A percentile compares a stretch with the other conserved stretches of the same genome.
Conservation (phyloP, 2,113 vertebrate species). For the Leptodactylus fuscus region DNA sequence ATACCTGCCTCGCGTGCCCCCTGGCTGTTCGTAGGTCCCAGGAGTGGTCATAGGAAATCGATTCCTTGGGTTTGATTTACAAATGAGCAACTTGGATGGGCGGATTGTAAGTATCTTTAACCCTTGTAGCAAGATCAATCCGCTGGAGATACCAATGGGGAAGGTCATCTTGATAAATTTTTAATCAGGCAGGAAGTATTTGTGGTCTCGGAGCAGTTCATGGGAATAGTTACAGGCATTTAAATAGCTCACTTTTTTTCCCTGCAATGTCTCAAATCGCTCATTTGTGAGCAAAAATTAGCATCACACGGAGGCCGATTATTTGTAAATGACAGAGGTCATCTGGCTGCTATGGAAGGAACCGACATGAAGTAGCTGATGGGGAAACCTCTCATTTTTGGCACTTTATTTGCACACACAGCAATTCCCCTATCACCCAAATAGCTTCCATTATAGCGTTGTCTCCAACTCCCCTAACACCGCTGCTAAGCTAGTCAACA, state of each 20-base stretch:
- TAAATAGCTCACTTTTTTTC: background rate
- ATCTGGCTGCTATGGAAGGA: background rate
- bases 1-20: background rate
- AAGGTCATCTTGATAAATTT: slow-evolving; percentile 41
- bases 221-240: background rate
- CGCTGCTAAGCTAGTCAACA: too few relatives aligned
- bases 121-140: background rate
- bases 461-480: too few relatives aligned
- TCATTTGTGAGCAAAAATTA: slow-evolving; percentile 18
- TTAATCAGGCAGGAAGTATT: slow-evolving; percentile 40
- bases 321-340: background rate
- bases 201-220: slow-evolving; percentile 15
- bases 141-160: background rate
- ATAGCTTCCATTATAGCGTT: too few relatives aligned
- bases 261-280: slow-evolving; percentile 1
- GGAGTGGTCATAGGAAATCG: background rate
- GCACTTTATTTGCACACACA: too few relatives aligned
- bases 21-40: background rate
- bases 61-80: slow-evolving; percentile 34
- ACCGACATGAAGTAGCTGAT: background rate
- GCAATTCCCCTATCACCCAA: too few relatives aligned
- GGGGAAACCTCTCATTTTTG: background rate
- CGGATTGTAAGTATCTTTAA: slow-evolving; percentile 10
- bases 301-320: too few relatives aligned
- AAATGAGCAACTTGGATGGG: background rate